Base-by-base conservation (phyloP, 2,113 vertebrate species). In the Speoplatyrhinus poulsoni region DNA sequence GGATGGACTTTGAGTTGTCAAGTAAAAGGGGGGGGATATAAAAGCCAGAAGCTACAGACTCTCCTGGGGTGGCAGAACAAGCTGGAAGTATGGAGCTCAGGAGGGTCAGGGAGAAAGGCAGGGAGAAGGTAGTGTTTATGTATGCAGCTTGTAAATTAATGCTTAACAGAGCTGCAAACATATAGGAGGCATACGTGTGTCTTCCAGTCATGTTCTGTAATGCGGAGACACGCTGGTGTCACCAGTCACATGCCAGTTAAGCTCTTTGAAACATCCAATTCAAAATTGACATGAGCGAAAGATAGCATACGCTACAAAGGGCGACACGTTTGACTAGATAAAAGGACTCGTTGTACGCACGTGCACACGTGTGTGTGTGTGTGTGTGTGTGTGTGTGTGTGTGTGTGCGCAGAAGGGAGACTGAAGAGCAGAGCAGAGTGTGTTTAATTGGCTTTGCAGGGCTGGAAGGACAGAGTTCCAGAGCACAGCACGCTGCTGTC, bases 401-500 rank as follows among this genome's bases (percentile, higher is more conserved):
- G 47, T 41, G 50, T 19, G 55, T 4, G 55, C 1, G 13, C 6
- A 69, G 67, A 54, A 6, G n/a, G 19, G 9, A 26, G 12, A 15
- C 7, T 8, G 50, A 49, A 82, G 71, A 79, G 68, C 80, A 74
- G 81, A 74, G 67, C 73, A 79, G 71, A 84, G 74, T 83, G 84
- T 84, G 79, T 87, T 85, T 85, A 95, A 95, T 95, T 95, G 95
- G 94, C 94, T 96, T 94, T 95, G 90, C 91, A 93, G 94, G 36
- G 93, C 93, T 92, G 88, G 89, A 87, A 93, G 92, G 94, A 90
- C 87, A 88, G 88, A 85, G 88, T 88, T 90, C 92, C 94, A 91
- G 93, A 93, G 93, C 92, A 89, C 94, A 92, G 90, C 93, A 89
- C 84, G 93, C 92, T 91, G 93, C 95, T 95, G 95, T 98, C 95